A percentile compares a stretch with the other conserved stretches of the same genome.
Evolutionary conservation across 2,888 invertebrate genomes (phyloP).

Genomic region (Tillus elongatus): DNA sequence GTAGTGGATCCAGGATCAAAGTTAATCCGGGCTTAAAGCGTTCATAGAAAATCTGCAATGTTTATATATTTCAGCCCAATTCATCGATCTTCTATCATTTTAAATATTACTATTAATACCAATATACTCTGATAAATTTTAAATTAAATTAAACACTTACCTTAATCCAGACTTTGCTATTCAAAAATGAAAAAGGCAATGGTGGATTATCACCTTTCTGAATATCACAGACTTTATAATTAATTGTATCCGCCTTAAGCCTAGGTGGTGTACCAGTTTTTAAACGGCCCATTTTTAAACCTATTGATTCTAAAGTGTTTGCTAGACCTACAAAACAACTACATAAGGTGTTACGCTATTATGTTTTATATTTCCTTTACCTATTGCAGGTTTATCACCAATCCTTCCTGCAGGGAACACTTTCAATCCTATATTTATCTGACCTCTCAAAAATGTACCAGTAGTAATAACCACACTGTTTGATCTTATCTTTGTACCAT

Average conservation of each 20-base stretch:
- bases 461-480: constrained; percentile 72
- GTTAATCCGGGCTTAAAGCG: no score
- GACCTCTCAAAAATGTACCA: constrained; percentile 79
- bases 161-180: constrained; percentile 64
- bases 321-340: constrained; percentile 50
- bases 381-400: constrained; percentile 67
- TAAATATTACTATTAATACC: no score
- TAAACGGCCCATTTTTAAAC: constrained; percentile 67
- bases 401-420: constrained; percentile 68
- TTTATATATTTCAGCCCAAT: no score
- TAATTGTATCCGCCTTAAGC: constrained; percentile 56
- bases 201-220: constrained; percentile 59
- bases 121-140: no score
- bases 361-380: no score
- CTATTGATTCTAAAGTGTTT: constrained; percentile 58
- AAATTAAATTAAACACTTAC: no score
- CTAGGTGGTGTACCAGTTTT: constrained; percentile 86
- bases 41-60: no score
- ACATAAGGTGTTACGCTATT: no score
- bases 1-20: no score
- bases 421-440: constrained; percentile 73
- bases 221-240: constrained; percentile 50
- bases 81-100: no score
- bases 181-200: constrained; percentile 73
- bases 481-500: constrained; percentile 51